A percentile compares a stretch with the other conserved stretches of the same genome.
Conservation (phyloP, 2,888 invertebrate species). For the Pseudococcus longispinus region DNA sequence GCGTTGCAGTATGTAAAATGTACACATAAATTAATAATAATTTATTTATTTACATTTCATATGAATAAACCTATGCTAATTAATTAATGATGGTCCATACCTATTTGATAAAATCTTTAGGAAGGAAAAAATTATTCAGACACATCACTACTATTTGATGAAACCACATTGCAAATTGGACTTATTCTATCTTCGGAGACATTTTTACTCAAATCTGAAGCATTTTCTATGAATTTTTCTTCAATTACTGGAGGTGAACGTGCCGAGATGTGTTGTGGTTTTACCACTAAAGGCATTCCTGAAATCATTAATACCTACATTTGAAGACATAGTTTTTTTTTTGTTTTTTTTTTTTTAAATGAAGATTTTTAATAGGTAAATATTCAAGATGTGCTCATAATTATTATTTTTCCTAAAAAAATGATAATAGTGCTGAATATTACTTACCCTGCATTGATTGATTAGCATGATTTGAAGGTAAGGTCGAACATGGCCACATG, state of each 20-base stretch:
- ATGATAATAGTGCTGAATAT: too few species aligned
- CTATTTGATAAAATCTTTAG: background rate
- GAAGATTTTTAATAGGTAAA: too few species aligned
- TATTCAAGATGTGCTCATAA: too few species aligned
- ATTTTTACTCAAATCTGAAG: conserved; percentile 37
- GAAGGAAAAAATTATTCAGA: conserved; percentile 43
- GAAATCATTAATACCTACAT: background rate
- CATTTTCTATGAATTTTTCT: conserved; percentile 49
- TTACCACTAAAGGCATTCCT: conserved; percentile 53
- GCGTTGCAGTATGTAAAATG: too few species aligned
- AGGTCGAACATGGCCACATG: conserved; percentile 48
- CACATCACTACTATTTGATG: conserved; percentile 52
- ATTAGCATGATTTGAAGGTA: conserved; percentile 44
- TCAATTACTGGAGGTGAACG: conserved; percentile 25
- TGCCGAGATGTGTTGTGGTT: conserved; percentile 46
- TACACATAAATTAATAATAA: background rate
- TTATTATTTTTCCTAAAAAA: too few species aligned
- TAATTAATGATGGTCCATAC: background rate
- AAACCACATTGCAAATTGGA: conserved; percentile 54
- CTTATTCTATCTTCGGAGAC: conserved; percentile 32
- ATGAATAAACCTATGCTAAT: background rate
- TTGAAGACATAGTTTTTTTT: too few species aligned
- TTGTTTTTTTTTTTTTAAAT: too few species aligned
- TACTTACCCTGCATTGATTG: conserved; percentile 45
- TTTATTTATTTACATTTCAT: background rate